These are phyloP conservation scores for Saccopteryx leptura DNA, from an alignment of 2,113 vertebrate species.

Conservation along the genomic window DNA sequence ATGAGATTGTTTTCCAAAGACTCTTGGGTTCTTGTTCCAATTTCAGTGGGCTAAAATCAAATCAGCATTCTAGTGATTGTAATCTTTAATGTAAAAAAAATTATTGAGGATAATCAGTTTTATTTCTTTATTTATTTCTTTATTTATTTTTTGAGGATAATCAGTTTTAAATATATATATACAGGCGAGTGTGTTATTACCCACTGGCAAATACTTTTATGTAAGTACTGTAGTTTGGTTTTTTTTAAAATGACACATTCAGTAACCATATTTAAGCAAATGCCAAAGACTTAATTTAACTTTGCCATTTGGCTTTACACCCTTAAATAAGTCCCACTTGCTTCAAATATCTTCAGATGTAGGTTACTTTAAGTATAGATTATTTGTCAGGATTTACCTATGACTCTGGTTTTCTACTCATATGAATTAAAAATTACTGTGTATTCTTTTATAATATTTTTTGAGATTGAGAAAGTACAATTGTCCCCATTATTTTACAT, in stretches of 20 bases:
- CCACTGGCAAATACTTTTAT: not conserved
- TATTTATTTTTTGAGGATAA: not conserved
- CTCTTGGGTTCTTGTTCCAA: not conserved
- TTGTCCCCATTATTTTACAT: not conserved
- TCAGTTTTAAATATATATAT: not conserved
- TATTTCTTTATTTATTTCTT: too few species aligned
- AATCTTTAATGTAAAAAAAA: not conserved
- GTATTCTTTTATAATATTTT: not conserved
- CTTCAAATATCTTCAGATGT: conserved; percentile 40
- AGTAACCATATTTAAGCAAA: conserved; percentile 50
- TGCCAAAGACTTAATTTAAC: conserved; percentile 59
- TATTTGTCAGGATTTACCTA: not conserved
- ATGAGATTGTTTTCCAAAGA: not conserved
- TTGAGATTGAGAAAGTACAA: not conserved
- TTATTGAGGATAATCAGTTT: not conserved
- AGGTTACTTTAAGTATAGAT: conserved; percentile 12
- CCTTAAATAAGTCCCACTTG: conserved; percentile 16
- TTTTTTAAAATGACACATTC: conserved; percentile 14
- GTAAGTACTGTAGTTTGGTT: not conserved
- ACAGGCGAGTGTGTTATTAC: not conserved
- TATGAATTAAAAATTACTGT: not conserved
- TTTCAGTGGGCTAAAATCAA: not conserved
- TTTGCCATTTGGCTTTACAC: conserved; percentile 33
- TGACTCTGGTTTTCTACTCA: not conserved
- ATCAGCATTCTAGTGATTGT: not conserved